These are phyloP conservation scores for Muschampia plurimacula DNA, from an alignment of 2,888 invertebrate genomes.

Conservation along the genomic window DNA sequence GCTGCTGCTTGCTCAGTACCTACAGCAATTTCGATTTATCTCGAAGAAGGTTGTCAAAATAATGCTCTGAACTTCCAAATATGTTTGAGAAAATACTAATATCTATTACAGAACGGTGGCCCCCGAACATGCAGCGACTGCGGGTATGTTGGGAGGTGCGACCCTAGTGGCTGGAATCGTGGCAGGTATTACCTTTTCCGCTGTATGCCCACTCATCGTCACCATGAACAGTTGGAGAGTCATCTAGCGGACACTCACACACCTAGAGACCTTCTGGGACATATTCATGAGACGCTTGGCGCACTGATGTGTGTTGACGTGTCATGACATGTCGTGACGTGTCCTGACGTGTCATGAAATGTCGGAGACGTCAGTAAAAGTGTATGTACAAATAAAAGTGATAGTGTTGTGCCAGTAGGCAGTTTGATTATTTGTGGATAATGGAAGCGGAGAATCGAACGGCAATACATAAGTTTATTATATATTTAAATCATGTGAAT, in stretches of 20 bases:
- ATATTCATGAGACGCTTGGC: conserved; percentile 50
- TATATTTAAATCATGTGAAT: not conserved
- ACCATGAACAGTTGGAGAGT: conserved; percentile 53
- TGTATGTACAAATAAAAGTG: conserved; percentile 11
- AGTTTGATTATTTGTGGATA: not conserved
- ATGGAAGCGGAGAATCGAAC: conserved; percentile 3
- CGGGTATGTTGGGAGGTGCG: conserved; percentile 98
- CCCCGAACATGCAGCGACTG: conserved; percentile 92
- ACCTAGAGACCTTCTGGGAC: conserved; percentile 60
- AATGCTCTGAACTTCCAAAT: too few relatives aligned
- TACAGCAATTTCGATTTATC: too few relatives aligned
- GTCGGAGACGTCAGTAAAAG: not conserved
- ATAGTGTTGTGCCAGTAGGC: conserved; percentile 4
- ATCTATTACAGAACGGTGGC: conserved; percentile 89
- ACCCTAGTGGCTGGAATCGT: conserved; percentile 96
- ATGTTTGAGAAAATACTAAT: not conserved
- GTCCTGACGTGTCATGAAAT: not conserved
- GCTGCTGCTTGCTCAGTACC: too few relatives aligned
- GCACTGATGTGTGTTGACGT: conserved; percentile 44
- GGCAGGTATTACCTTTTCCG: conserved; percentile 91
- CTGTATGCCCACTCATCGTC: conserved; percentile 88
- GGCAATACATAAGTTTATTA: conserved; percentile 14
- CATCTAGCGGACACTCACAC: conserved; percentile 65
- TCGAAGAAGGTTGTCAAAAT: too few relatives aligned
- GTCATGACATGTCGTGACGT: not conserved